A percentile compares a stretch with the other conserved stretches of the same genome.
These are phyloP conservation scores for Glareola pratincola DNA, from an alignment of 2,113 vertebrate species.

Conservation along the genomic window DNA sequence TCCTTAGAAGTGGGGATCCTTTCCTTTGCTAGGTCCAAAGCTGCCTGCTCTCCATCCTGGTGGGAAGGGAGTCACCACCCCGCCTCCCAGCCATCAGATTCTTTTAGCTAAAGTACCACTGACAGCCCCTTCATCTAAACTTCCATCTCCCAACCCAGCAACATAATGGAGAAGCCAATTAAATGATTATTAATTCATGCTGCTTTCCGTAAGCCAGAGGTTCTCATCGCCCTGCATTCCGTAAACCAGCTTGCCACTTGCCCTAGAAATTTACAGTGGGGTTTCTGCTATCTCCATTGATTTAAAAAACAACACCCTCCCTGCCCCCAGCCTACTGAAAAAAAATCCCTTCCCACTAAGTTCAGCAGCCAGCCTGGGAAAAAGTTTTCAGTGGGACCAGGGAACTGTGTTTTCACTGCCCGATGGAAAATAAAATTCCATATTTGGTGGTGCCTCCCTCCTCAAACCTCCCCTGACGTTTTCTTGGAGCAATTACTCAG, in stretches of 20 bases:
- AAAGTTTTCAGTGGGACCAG: background rate
- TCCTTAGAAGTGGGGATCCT: background rate
- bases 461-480: background rate
- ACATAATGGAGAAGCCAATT: slow-evolving; percentile 90
- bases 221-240: slow-evolving; percentile 89
- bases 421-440: background rate
- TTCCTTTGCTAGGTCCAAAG: background rate
- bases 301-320: background rate
- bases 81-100: slow-evolving; percentile 46
- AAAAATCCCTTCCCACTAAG: background rate
- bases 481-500: background rate
- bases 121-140: slow-evolving; percentile 82
- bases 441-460: background rate
- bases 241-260: slow-evolving; percentile 90
- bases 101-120: slow-evolving; percentile 74
- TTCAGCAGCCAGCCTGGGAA: background rate
- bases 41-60: background rate
- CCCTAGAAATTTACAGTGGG: slow-evolving; percentile 76
- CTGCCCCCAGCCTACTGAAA: background rate
- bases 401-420: background rate
- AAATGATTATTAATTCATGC: slow-evolving; percentile 99
- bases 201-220: slow-evolving; percentile 93
- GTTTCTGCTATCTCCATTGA: slow-evolving; percentile 61
- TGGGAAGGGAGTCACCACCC: background rate
- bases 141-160: slow-evolving; percentile 83